Base-by-base conservation (phyloP, 2,113 vertebrate genomes). In the Chloropsis hardwickii region DNA sequence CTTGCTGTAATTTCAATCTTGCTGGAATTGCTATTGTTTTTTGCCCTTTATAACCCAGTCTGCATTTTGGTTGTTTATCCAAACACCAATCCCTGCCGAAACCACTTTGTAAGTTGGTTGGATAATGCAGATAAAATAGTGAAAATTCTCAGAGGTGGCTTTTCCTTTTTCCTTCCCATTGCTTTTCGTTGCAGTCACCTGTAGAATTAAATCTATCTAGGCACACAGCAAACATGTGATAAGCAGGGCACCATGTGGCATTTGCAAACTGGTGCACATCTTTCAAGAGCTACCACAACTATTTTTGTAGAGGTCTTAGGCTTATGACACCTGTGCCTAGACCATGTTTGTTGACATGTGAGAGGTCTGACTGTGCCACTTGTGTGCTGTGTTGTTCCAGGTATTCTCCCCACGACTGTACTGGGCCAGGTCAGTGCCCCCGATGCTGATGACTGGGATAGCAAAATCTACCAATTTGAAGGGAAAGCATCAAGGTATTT, bases 401-500 rank as follows among this genome's bases (percentile, higher is more conserved):
- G 98, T 95, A 90, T 98, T 61, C 98, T 99, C 48, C 98, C 98
- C 50, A 97, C 83, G 0, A 98, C 98, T 14, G 84, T 95, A 17
- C 97, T 99, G 69, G 99, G 99, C 85, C 97, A 97, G 87, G 97
- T 99, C 91, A 97, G 70, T 87, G 98, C 98, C 24, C 99, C 98
- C 51, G 99, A 99, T 94, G 98, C 97, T 33, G 99, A 99, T 78
- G 99, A 99, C 66, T 99, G 98, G 98, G 98, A 98, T 80, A 96
- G 86, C 95, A 99, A 99, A 97, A 97, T 97, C 87, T 99, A 99
- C 97, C 97, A 97, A 44, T 98, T 98, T 92, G 98, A 99, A 97
- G 98, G 98, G 66, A 98, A 98, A 95, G 85, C 97, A 10, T 95
- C 97, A 94, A 99, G 98, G 99, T 99, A 98, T 79, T 92, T 84